phyloP scores from a whole-genome alignment of 2,113 vertebrate species.

The Platichthys flesus region DNA sequence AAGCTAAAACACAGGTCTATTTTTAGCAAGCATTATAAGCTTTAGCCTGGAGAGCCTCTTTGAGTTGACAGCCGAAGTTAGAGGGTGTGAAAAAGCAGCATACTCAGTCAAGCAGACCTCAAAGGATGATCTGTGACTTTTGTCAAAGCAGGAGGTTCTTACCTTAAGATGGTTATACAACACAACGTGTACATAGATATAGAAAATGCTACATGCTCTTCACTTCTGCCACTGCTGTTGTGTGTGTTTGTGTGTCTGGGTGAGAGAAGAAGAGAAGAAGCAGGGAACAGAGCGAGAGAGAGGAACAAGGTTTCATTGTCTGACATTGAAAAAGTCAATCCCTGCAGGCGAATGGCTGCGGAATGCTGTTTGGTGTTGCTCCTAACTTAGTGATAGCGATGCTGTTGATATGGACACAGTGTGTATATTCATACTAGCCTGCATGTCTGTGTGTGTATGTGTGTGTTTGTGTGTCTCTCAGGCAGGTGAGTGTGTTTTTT shows the following conservation, averaged over 20 bases:
- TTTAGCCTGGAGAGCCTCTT: background rate
- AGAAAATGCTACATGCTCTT: background rate
- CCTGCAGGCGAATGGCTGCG: constrained; percentile 55
- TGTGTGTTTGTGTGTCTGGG: constrained; percentile 3
- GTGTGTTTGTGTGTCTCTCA: background rate
- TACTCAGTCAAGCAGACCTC: background rate
- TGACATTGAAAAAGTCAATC: constrained; percentile 34
- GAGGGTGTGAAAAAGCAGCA: background rate
- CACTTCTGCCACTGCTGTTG: background rate
- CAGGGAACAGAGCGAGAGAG: background rate
- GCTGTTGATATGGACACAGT: constrained; percentile 2
- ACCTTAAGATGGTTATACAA: background rate
- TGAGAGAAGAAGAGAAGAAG: background rate
- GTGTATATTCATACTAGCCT: background rate
- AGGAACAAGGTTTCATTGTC: constrained; percentile 69
- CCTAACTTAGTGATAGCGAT: constrained; percentile 13
- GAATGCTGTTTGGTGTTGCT: constrained; percentile 64
- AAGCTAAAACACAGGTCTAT: background rate
- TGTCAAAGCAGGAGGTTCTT: background rate
- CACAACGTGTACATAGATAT: background rate
- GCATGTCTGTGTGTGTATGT: background rate
- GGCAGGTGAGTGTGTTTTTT: constrained; percentile 4
- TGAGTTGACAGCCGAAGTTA: background rate
- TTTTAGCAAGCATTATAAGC: background rate
- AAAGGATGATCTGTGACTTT: background rate